These are phyloP conservation scores for Myzus persicae DNA, from an alignment of 1,140 invertebrate genomes.

Conservation along the genomic window DNA sequence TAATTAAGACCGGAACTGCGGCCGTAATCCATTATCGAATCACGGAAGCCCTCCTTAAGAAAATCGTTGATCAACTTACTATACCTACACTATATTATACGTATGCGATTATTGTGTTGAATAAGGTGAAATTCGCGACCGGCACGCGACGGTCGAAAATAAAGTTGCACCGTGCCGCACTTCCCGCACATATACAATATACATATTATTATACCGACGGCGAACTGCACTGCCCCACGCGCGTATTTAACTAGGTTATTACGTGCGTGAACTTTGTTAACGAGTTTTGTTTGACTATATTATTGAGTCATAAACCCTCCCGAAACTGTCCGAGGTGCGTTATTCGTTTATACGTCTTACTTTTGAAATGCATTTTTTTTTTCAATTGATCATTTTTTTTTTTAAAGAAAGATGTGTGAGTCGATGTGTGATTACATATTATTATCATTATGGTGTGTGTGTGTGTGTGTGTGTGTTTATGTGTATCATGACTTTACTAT, in stretches of 20 bases:
- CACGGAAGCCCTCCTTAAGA: not conserved
- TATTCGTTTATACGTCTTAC: not conserved
- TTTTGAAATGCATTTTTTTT: not conserved
- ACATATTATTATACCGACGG: too few relatives aligned
- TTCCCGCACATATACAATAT: too few relatives aligned
- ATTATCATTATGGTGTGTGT: too few relatives aligned
- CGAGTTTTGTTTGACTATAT: constrained; percentile 2
- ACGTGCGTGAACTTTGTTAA: constrained; percentile 22
- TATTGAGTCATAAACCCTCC: not conserved
- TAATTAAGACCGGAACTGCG: constrained; percentile 31
- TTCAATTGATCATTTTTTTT: not conserved
- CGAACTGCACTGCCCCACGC: not conserved
- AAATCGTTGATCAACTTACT: constrained; percentile 12
- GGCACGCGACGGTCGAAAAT: not conserved
- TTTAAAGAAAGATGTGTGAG: not conserved
- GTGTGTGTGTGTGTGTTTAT: not conserved
- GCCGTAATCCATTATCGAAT: constrained; percentile 19
- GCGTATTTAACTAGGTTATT: not conserved
- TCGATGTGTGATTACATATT: too few relatives aligned
- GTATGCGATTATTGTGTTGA: not conserved
- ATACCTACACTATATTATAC: not conserved
- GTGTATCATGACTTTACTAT: not conserved
- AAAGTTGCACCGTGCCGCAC: not conserved
- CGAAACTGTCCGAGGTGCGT: not conserved
- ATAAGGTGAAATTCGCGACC: constrained; percentile 9